Evolutionary conservation across 2,888 invertebrate species (phyloP), one percentile per base, ranked within the genome.

Genomic region (Cephus pulcher): DNA sequence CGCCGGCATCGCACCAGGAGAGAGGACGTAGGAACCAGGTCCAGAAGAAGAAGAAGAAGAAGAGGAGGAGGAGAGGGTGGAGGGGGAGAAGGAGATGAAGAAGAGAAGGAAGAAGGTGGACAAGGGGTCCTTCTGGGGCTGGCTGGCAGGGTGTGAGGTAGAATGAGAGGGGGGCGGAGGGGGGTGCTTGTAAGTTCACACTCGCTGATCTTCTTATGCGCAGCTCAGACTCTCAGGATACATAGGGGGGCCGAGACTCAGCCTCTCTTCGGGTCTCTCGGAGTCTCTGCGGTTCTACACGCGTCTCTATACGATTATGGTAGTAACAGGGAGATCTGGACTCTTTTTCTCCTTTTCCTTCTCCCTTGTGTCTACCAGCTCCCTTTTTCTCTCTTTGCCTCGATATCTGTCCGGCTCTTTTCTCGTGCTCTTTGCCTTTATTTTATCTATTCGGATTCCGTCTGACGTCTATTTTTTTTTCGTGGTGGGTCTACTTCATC

Each of bases 81-180:
- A 33, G 35, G 71, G 0, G n/a, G n/a, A 75, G 74, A 34, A 75
- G 35, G 73, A 56, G 75, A 69, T 73, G 34, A 68, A 74, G 76
- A 83, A 75, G 34, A 23, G 69, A 71, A 75, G 74, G 74, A 86
- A 85, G 84, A 87, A 86, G 86, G 83, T 82, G 77, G 77, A 74
- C 77, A 74, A 69, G 73, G 34, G 73, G 34, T 34, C 73, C 73
- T 73, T 34, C 34, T 30, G 12, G 32, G 33, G 73, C 56, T 56
- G 9, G 23, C 3, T 56, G 56, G 56, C 23, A 23, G 56, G 56
- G 56, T 56, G 56, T 9, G 56, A 56, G 56, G 56, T 9, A 23
- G 56, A 56, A 56, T 56, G 56, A 9, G 56, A 9, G 40, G 37
- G 35, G 34, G 1, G 74, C 23, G 74, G 56, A 9, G 40, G 37